Percentiles rank a stretch among this genome's conserved stretches.
Conservation (phyloP, 2,113 vertebrate genomes). For the Sarotherodon lohbergeri region DNA sequence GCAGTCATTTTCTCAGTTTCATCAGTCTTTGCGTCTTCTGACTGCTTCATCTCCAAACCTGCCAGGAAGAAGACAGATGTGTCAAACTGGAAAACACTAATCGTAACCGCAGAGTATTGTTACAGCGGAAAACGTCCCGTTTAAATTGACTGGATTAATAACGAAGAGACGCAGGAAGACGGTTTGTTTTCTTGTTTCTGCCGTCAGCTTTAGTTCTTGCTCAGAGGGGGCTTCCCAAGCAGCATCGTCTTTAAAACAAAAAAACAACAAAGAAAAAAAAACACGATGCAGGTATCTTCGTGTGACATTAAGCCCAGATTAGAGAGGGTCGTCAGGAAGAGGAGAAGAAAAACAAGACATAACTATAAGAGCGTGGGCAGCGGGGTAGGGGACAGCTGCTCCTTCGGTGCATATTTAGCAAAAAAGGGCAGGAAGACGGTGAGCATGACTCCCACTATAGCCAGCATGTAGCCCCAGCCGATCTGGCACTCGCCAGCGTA, state of each 20-base stretch:
- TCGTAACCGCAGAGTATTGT: not conserved
- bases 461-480: slow-evolving; percentile 93
- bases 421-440: slow-evolving; percentile 93
- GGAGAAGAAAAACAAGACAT: not conserved
- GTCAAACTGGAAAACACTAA: not conserved
- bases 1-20: not conserved
- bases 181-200: slow-evolving; percentile 51
- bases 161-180: slow-evolving; percentile 72
- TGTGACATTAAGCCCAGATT: slow-evolving; percentile 34
- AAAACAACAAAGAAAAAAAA: not conserved
- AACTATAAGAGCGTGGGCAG: slow-evolving; percentile 89
- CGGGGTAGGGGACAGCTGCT: slow-evolving; percentile 87
- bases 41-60: slow-evolving; percentile 1
- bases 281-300: slow-evolving; percentile 43
- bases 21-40: not conserved
- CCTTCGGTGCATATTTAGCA: slow-evolving; percentile 93
- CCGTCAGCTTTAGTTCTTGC: slow-evolving; percentile 43
- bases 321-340: not conserved
- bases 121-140: slow-evolving; percentile 1
- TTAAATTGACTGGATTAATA: not conserved
- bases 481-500: slow-evolving; percentile 89
- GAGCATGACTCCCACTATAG: slow-evolving; percentile 91
- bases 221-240: slow-evolving; percentile 37
- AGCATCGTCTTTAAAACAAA: slow-evolving; percentile 25
- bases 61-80: not conserved